A percentile compares a stretch with the other conserved stretches of the same genome.
Evolutionary conservation across 2,797 vertebrate genomes (phyloP).

Genomic region (Chaetophractus vellerosus): DNA sequence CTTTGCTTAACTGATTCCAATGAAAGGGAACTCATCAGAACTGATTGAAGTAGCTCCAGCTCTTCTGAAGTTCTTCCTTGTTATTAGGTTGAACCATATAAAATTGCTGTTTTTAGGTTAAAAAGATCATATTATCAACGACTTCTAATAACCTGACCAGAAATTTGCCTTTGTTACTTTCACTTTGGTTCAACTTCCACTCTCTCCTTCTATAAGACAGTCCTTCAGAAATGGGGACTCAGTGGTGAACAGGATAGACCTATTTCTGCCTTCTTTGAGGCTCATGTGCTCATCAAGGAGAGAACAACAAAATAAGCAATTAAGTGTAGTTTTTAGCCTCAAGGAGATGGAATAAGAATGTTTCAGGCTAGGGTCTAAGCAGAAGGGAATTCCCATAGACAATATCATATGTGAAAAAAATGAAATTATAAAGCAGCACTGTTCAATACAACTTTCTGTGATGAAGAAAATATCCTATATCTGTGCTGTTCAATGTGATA

Average conservation of each 20-base stretch:
- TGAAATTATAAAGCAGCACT: background rate
- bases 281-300: background rate
- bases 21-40: no score
- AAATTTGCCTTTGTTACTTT: slow-evolving; percentile 21
- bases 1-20: no score
- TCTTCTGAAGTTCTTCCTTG: no score
- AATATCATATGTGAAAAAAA: background rate
- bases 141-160: slow-evolving; percentile 29
- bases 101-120: no score
- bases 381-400: background rate
- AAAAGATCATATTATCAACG: background rate
- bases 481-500: background rate
- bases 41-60: no score
- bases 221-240: background rate
- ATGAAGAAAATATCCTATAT: background rate
- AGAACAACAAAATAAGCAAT: slow-evolving; percentile 26
- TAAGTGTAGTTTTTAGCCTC: background rate
- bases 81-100: no score
- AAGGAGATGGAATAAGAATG: background rate
- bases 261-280: background rate
- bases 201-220: background rate
- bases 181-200: background rate
- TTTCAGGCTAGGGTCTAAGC: slow-evolving; percentile 35
- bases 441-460: background rate
- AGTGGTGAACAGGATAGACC: background rate